These are phyloP conservation scores for Schizaphis graminum DNA, from an alignment of 2,888 invertebrate genomes.

Conservation along the genomic window DNA sequence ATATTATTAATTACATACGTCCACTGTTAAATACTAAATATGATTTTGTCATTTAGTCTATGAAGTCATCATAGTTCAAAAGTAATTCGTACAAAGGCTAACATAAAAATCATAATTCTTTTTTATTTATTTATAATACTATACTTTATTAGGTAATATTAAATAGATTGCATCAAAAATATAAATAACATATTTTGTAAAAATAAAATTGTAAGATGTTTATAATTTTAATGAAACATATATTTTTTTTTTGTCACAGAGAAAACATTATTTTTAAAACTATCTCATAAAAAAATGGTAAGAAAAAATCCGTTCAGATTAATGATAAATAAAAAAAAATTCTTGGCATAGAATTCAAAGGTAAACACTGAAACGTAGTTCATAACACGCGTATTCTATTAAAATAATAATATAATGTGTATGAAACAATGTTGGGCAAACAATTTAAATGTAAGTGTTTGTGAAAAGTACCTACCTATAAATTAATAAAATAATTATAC, in stretches of 20 bases:
- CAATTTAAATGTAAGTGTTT: not conserved
- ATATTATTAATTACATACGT: not conserved
- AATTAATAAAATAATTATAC: not conserved
- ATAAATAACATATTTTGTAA: conserved; percentile 1
- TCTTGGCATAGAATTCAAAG: conserved; percentile 60
- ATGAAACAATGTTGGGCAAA: not conserved
- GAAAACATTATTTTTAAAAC: conserved; percentile 48
- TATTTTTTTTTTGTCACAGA: conserved; percentile 20
- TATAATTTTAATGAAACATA: conserved; percentile 28
- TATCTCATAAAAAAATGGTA: too few relatives aligned
- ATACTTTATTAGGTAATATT: not conserved
- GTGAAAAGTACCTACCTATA: not conserved
- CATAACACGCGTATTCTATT: conserved; percentile 7
- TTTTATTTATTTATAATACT: not conserved
- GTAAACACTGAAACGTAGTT: conserved; percentile 50
- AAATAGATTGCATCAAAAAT: not conserved
- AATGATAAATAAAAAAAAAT: conserved; percentile 37
- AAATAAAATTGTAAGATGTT: not conserved
- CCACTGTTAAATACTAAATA: not conserved
- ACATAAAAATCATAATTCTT: not conserved
- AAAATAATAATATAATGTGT: conserved; percentile 39
- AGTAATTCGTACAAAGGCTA: not conserved
- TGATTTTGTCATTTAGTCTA: not conserved
- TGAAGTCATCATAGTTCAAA: not conserved
- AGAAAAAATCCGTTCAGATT: not conserved